Conservation (phyloP, 2,797 vertebrate genomes). For the Cynodonichthys magdalenae region DNA sequence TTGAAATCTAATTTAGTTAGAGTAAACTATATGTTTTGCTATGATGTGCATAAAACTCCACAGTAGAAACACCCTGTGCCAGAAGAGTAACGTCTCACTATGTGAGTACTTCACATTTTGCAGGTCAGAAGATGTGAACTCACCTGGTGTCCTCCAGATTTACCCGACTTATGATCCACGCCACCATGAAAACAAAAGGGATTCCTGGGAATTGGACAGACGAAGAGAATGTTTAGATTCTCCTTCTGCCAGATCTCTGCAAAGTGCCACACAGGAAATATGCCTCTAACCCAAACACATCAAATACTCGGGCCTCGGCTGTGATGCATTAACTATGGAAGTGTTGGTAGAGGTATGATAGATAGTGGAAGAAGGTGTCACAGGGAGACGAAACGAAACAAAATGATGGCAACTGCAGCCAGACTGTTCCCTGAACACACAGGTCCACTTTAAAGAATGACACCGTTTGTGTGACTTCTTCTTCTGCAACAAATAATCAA, state of each 20-base stretch:
- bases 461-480: neutral
- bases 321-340: conserved; percentile 9
- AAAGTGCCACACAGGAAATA: conserved; percentile 40
- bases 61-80: too few species aligned
- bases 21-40: too few species aligned
- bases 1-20: too few species aligned
- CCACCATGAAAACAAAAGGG: conserved; percentile 85
- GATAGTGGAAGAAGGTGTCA: conserved; percentile 38
- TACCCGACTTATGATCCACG: conserved; percentile 85
- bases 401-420: conserved; percentile 18
- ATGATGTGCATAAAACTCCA: too few species aligned
- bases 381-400: conserved; percentile 7
- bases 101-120: neutral
- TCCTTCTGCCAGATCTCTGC: conserved; percentile 27
- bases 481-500: neutral
- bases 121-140: conserved; percentile 45
- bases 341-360: conserved; percentile 36
- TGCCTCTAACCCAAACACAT: conserved; percentile 16
- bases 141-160: conserved; percentile 88
- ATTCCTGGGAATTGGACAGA: conserved; percentile 77
- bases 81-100: neutral
- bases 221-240: conserved; percentile 42
- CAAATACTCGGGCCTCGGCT: conserved; percentile 30
- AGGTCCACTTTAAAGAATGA: conserved; percentile 10
- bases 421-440: conserved; percentile 13